phyloP scores from a whole-genome alignment of 1,140 invertebrate species.

The Drosophila athabasca region DNA sequence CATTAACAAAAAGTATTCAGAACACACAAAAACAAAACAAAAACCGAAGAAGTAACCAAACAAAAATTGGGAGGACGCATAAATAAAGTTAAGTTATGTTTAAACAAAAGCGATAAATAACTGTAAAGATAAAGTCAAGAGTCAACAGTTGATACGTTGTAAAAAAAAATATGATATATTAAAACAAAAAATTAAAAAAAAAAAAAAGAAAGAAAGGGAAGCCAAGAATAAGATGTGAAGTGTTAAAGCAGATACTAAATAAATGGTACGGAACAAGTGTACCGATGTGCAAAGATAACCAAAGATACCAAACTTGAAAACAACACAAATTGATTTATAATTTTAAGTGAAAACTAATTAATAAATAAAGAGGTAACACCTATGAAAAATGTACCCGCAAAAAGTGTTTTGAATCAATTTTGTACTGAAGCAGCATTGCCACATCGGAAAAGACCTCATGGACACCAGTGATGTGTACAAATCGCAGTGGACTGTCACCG shows the following conservation, averaged over 20 bases:
- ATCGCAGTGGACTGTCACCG: too few species aligned
- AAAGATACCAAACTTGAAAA: constrained; percentile 73
- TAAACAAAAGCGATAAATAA: constrained; percentile 68
- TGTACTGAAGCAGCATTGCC: neutral
- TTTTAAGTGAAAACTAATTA: constrained; percentile 79
- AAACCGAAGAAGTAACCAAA: constrained; percentile 38
- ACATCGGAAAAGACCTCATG: neutral
- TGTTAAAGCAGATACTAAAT: constrained; percentile 70
- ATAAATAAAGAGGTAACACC: constrained; percentile 78
- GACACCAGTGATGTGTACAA: too few species aligned
- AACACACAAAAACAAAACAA: constrained; percentile 35
- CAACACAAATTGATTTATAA: constrained; percentile 76
- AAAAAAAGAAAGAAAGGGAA: constrained; percentile 5
- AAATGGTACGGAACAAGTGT: constrained; percentile 56
- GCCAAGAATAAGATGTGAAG: constrained; percentile 30
- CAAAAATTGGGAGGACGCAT: constrained; percentile 51
- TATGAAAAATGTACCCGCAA: constrained; percentile 68
- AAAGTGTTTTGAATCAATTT: constrained; percentile 7
- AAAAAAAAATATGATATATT: constrained; percentile 48
- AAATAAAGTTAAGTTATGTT: constrained; percentile 79
- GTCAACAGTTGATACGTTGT: constrained; percentile 82
- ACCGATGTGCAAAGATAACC: constrained; percentile 62
- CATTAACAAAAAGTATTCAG: constrained; percentile 58
- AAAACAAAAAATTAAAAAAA: constrained; percentile 40
- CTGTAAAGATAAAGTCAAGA: constrained; percentile 74